Percentiles rank a stretch among this genome's conserved stretches.
Evolutionary conservation across 2,888 invertebrate genomes (phyloP).

Genomic region (Caenorhabditis wallacei): DNA sequence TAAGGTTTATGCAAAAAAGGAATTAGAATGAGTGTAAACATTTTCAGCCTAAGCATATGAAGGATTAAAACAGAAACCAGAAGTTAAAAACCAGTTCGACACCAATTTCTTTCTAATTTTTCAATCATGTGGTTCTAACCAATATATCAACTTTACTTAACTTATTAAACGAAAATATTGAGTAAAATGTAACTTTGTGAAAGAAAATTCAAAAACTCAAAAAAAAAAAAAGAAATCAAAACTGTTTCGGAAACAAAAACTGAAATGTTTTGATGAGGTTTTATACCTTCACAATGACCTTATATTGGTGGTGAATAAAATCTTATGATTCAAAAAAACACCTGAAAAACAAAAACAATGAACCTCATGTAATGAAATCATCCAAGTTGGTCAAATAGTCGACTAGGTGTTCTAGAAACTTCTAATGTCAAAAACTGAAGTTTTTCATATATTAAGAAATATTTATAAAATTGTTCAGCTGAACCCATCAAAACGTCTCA

Average conservation of each 20-base stretch:
- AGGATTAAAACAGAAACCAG: too few relatives aligned
- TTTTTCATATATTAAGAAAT: not conserved
- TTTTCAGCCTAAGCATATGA: not conserved
- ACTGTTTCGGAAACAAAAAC: not conserved
- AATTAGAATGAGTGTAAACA: not conserved
- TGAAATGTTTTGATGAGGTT: not conserved
- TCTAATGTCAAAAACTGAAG: not conserved
- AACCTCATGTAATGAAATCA: slow-evolving; percentile 26
- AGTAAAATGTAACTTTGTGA: too few relatives aligned
- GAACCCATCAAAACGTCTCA: not conserved
- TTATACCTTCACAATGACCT: slow-evolving; percentile 4
- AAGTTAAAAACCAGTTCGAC: too few relatives aligned
- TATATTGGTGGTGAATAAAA: slow-evolving; percentile 10
- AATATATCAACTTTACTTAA: too few relatives aligned
- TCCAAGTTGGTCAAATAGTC: slow-evolving; percentile 6
- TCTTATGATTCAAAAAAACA: slow-evolving; percentile 39
- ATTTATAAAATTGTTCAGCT: not conserved
- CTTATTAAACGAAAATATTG: too few relatives aligned
- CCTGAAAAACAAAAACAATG: slow-evolving; percentile 33
- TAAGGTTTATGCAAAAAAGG: not conserved
- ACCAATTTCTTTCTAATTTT: too few relatives aligned
- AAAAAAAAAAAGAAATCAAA: not conserved
- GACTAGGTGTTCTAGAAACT: slow-evolving; percentile 13
- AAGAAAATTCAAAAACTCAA: not conserved
- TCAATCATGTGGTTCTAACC: too few relatives aligned